phyloP scores from a whole-genome alignment of 1,140 invertebrate genomes.

The Drosophila mayri region DNA sequence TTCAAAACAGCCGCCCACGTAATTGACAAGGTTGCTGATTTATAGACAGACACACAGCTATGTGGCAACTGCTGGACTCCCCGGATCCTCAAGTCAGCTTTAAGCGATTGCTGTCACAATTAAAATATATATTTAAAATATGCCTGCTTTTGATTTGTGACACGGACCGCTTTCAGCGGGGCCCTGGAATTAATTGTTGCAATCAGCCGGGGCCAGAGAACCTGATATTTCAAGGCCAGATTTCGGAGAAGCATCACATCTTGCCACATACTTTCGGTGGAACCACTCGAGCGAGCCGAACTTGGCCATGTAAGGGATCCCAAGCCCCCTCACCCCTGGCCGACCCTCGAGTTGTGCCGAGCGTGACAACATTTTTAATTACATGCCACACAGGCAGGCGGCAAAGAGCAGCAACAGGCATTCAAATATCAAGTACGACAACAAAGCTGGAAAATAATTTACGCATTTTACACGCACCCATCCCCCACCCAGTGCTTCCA shows the following conservation, averaged over 20 bases:
- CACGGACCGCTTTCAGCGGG: neutral
- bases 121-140: neutral
- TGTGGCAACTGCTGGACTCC: neutral
- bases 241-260: constrained; percentile 3
- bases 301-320: constrained; percentile 15
- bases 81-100: neutral
- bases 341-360: constrained; percentile 1
- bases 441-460: constrained; percentile 66
- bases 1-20: constrained; percentile 16
- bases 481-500: constrained; percentile 11
- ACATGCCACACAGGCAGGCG: constrained; percentile 36
- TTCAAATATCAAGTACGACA: constrained; percentile 59
- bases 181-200: neutral
- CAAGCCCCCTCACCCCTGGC: neutral
- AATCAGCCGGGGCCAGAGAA: neutral
- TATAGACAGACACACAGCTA: constrained; percentile 15
- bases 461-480: constrained; percentile 64
- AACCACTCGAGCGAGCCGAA: constrained; percentile 21
- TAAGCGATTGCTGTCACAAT: no score
- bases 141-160: neutral
- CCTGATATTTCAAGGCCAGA: neutral
- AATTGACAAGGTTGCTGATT: constrained; percentile 46
- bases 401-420: constrained; percentile 63
- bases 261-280: constrained; percentile 23
- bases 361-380: constrained; percentile 75